These are phyloP conservation scores for Venusia cambrica DNA, from an alignment of 2,888 invertebrate genomes.

Conservation along the genomic window DNA sequence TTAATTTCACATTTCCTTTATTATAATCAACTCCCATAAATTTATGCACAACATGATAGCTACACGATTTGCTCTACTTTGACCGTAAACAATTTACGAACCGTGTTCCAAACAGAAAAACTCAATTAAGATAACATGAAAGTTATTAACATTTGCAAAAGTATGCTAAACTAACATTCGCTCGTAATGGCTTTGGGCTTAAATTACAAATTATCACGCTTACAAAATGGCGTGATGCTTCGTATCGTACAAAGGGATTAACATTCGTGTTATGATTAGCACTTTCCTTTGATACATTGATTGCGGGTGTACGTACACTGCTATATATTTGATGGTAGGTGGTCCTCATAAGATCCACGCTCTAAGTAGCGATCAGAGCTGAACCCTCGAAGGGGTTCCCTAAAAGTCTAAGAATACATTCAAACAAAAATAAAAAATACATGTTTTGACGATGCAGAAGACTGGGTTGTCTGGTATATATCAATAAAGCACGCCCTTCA, in stretches of 20 bases:
- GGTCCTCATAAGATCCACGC: no score
- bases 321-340: no score
- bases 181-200: slow-evolving; percentile 8
- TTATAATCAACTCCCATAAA: no score
- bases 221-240: slow-evolving; percentile 19
- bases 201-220: slow-evolving; percentile 26
- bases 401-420: no score
- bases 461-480: no score
- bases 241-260: slow-evolving; percentile 25
- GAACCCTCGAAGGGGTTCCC: no score
- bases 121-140: slow-evolving; percentile 29
- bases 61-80: slow-evolving; percentile 2
- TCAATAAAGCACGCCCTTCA: no score
- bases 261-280: slow-evolving; percentile 33
- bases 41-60: neutral
- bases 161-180: slow-evolving; percentile 7
- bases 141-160: slow-evolving; percentile 23
- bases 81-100: neutral
- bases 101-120: slow-evolving; percentile 18
- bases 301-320: no score
- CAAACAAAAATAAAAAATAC: no score
- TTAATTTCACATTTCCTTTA: no score
- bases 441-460: no score
- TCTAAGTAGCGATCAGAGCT: no score
- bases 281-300: slow-evolving; percentile 17